Conservation (phyloP, 2,888 invertebrate species). For the Sarcophaga carnaria region DNA sequence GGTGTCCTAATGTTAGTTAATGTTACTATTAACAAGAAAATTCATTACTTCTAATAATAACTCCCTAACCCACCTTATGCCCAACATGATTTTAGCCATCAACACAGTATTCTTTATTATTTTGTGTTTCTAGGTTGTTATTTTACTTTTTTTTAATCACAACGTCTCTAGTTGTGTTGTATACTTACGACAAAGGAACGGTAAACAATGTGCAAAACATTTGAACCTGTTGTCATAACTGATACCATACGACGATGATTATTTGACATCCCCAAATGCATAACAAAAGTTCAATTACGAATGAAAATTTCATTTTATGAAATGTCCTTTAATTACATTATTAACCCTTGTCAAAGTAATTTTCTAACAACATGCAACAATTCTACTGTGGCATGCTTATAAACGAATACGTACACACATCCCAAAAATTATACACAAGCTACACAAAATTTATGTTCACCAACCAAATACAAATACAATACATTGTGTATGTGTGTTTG, state of each 20-base stretch:
- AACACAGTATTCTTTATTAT: no score
- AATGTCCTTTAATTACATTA: constrained; percentile 64
- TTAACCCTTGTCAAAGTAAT: constrained; percentile 55
- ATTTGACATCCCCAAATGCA: constrained; percentile 44
- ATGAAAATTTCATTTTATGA: constrained; percentile 50
- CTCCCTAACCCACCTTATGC: no score
- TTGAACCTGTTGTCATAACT: not conserved
- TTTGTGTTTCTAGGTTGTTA: no score
- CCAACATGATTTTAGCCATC: no score
- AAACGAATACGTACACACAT: not conserved
- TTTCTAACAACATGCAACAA: constrained; percentile 47
- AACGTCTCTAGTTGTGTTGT: not conserved
- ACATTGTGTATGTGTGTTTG: not conserved
- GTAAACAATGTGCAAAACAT: constrained; percentile 12
- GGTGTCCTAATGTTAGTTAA: no score
- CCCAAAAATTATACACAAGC: constrained; percentile 42
- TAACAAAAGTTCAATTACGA: constrained; percentile 60
- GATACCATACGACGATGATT: constrained; percentile 13
- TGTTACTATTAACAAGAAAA: no score
- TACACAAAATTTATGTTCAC: constrained; percentile 47
- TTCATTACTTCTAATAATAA: no score
- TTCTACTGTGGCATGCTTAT: constrained; percentile 22
- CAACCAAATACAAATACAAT: not conserved
- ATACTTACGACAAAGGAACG: not conserved
- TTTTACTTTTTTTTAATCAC: no score